Evolutionary conservation across 2,797 vertebrate genomes (phyloP).

Genomic region (Fistularia tabacaria): DNA sequence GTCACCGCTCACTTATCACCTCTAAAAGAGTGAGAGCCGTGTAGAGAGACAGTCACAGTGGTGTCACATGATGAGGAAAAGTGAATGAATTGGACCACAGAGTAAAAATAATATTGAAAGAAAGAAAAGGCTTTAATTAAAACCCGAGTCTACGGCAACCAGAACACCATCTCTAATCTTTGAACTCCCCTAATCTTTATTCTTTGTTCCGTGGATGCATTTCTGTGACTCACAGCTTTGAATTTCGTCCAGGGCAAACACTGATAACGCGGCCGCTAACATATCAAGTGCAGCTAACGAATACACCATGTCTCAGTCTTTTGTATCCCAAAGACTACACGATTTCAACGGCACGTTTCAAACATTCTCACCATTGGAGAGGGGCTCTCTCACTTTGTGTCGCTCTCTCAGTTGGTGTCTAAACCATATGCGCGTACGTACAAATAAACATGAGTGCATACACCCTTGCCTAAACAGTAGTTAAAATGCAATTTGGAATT

Average conservation of each 20-base stretch:
- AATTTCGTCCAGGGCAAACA: conserved; percentile 49
- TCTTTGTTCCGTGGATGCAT: conserved; percentile 29
- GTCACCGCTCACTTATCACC: conserved; percentile 38
- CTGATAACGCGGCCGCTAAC: conserved; percentile 23
- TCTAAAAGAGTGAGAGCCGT: neutral
- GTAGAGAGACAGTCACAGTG: neutral
- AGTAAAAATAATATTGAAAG: conserved; percentile 4
- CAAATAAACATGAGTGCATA: neutral
- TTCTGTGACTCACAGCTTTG: conserved; percentile 33
- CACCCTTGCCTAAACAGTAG: conserved; percentile 1
- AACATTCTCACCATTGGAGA: conserved; percentile 21
- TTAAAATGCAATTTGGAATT: conserved; percentile 5
- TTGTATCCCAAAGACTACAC: conserved; percentile 9
- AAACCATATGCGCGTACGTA: neutral
- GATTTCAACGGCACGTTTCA: conserved; percentile 14
- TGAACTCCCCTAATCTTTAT: conserved; percentile 21
- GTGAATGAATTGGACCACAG: conserved; percentile 1
- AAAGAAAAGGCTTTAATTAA: conserved; percentile 32
- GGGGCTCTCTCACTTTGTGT: neutral
- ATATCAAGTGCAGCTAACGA: conserved; percentile 27
- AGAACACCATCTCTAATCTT: conserved; percentile 14
- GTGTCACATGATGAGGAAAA: conserved; percentile 11
- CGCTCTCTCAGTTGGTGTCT: conserved; percentile 3
- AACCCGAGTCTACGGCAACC: conserved; percentile 8
- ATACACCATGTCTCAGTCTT: conserved; percentile 13